Base-by-base conservation (phyloP, 1,140 invertebrate species). In the Trichonephila clavata region DNA sequence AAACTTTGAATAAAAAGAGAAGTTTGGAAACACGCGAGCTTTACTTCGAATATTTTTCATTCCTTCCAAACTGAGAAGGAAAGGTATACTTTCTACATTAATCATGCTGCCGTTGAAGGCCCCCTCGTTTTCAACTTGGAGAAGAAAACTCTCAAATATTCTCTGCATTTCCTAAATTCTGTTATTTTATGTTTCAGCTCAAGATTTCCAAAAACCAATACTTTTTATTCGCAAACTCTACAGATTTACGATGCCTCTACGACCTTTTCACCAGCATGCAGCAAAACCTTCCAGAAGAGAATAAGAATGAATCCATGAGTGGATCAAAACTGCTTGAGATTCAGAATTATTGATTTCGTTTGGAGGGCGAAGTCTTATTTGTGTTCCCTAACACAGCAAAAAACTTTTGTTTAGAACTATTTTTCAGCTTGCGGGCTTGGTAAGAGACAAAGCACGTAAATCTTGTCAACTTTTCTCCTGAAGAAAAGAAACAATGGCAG, bases 281-380 rank as follows among this genome's bases (percentile, higher is more conserved):
- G 32, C 43, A 81, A 50, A 50, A 81, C 77, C 77, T 50, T 50
- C 81, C 27, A n/a, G 39, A 50, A 57, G 43, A 57, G 81, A 83
- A 83, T 83, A 83, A 59, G 81, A 83, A 83, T 83, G 50, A 83
- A 83, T 59, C 81, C 43, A 21, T 24, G 81, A 83, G 81, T 83
- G 81, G 81, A 83, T 83, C 81, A 83, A 59, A 83, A 83, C 81
- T 83, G 81, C 81, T 83, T 83, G 81, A 59, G 81, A 83, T 83
- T 83, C 81, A 83, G 81, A 83, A 83, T 83, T 83, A 83, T 83
- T 83, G 81, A 83, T 83, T 83, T 59, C 43, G 81, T 83, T 59
- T 83, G 20, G 81, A 50, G 43, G 50, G n/a, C n/a, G 43, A 83
- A 20, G 6, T 59, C 81, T 83, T 83, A 50, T 83, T 57, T 83